Base-by-base conservation (phyloP, 2,113 vertebrate genomes). In the Pterocles orientalis region DNA sequence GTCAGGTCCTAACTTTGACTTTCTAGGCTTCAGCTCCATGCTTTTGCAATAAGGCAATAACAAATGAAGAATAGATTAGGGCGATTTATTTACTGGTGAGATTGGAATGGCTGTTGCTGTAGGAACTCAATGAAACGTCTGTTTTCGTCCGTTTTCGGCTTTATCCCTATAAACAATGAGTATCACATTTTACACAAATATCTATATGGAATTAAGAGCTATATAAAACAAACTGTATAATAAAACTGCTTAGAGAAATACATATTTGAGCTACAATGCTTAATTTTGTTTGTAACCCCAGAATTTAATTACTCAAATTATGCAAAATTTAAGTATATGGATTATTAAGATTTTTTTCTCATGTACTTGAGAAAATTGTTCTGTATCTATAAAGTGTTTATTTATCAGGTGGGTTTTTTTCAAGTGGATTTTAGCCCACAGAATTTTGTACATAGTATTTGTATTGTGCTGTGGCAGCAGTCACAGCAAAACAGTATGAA, bases 1-100 rank as follows among this genome's bases (percentile, higher is more conserved):
- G 62, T 92, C 85, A 84, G 48, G 62, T 24, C 51, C 45, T 96
- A 92, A 93, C 83, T 97, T 95, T 94, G 91, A 90, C 91, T 96
- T 95, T 93, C 84, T 66, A 69, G 43, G 56, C 86, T 88, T 68
- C 50, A 48, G 57, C 71, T 79, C 86, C 61, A 54, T 86, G 53
- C 75, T 93, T 94, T 76, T 73, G 76, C 91, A 91, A 75, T 86
- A 84, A 76, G 64, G 71, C 75, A 85, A 7, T 71, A 75, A 76
- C 24, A 68, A 48, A 87, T 66, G 84, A 94, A 96, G 79, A 83
- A 76, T 87, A 47, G 70, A 82, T 89, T 88, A 71, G 58, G 53
- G 36, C 73, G 76, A 41, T 75, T 61, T 90, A 66, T 88, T 92
- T 82, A 72, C 81, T 77, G 45, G 12, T 57, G 51, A 68, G 64